Percentiles rank a stretch among this genome's conserved stretches.
phyloP scores from a whole-genome alignment of 2,797 vertebrate species.

The Carduelis carduelis region DNA sequence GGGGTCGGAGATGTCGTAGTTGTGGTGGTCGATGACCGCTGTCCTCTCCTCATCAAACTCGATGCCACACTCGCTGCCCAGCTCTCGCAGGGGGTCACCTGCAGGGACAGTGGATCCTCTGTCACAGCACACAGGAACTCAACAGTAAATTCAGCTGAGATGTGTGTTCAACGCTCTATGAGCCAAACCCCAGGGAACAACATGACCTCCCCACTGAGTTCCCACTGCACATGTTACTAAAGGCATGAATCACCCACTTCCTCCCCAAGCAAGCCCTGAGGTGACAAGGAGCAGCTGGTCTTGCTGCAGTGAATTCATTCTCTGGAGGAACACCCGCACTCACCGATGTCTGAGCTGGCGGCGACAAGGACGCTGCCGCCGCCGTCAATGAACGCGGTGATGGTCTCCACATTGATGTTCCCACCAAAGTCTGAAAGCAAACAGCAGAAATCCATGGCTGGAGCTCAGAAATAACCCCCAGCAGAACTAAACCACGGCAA shows the following conservation, averaged over 20 bases:
- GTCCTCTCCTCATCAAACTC: slow-evolving; percentile 98
- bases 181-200: neutral
- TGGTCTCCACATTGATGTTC: slow-evolving; percentile 95
- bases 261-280: neutral
- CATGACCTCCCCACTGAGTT: neutral
- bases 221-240: rapidly evolving
- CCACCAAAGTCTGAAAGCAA: slow-evolving; percentile 91
- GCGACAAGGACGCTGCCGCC: slow-evolving; percentile 94
- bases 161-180: rapidly evolving
- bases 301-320: rapidly evolving
- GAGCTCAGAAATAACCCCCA: rapidly evolving
- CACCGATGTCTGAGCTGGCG: slow-evolving; percentile 92
- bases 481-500: neutral
- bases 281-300: neutral
- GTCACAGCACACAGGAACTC: rapidly evolving
- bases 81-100: slow-evolving; percentile 95
- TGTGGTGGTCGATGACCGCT: slow-evolving; percentile 95
- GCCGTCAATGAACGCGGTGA: slow-evolving; percentile 93
- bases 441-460: rapidly evolving
- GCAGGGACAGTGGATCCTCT: rapidly evolving
- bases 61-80: slow-evolving; percentile 96
- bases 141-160: neutral
- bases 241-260: neutral
- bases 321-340: neutral
- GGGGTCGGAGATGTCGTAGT: slow-evolving; percentile 91